These are phyloP conservation scores for Pristionchus arcanus DNA, from an alignment of 2,888 invertebrate genomes.

Conservation along the genomic window DNA sequence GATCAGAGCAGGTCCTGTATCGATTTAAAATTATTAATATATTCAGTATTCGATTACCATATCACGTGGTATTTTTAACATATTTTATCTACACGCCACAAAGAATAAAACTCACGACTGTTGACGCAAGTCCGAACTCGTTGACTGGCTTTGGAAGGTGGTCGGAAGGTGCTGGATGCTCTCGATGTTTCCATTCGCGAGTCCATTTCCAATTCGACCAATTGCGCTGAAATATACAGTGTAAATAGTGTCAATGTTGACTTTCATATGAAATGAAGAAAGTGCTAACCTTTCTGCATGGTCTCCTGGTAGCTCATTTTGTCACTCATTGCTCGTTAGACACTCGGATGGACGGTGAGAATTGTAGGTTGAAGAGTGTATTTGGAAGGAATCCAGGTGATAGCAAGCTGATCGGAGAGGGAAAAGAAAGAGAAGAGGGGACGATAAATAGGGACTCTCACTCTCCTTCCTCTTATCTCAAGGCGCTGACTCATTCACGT, in stretches of 20 bases:
- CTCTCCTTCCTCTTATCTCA: slow-evolving; percentile 18
- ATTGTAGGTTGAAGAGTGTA: neutral
- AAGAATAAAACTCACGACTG: neutral
- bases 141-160: slow-evolving; percentile 35
- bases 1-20: slow-evolving; percentile 35
- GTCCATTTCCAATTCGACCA: slow-evolving; percentile 16
- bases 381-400: neutral
- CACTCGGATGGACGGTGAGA: neutral
- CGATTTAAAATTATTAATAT: neutral
- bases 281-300: slow-evolving; percentile 3
- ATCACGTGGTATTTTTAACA: too few species aligned
- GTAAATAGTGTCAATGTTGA: too few species aligned
- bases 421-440: neutral
- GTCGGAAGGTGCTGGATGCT: neutral
- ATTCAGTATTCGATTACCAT: too few species aligned
- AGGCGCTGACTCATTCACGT: neutral
- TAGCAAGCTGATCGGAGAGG: slow-evolving; percentile 34
- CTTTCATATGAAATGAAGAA: neutral
- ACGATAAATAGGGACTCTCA: slow-evolving; percentile 23
- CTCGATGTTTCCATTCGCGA: neutral
- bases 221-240: neutral
- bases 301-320: slow-evolving; percentile 50
- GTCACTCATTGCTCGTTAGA: neutral
- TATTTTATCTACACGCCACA: too few species aligned
- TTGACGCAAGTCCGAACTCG: slow-evolving; percentile 10